Conservation (phyloP, 2,113 vertebrate genomes). For the Poeciliopsis turrubarensis region DNA sequence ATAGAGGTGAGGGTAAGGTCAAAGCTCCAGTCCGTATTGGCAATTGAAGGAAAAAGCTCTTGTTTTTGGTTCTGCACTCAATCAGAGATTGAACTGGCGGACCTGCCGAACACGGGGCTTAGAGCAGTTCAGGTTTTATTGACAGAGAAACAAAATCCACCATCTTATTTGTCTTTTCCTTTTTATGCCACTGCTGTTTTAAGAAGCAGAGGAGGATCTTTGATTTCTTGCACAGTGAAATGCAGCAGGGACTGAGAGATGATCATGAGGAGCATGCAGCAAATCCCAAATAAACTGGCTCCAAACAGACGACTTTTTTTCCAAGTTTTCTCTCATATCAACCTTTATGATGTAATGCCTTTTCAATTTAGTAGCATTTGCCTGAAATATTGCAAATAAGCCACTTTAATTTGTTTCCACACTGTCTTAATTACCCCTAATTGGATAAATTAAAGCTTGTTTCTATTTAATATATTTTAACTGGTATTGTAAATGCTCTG, state of each 20-base stretch:
- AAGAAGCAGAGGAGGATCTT: constrained; percentile 33
- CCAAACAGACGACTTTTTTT: constrained; percentile 6
- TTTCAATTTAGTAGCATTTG: constrained; percentile 9
- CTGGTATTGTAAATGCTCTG: constrained; percentile 29
- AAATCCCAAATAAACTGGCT: not conserved
- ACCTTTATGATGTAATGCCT: not conserved
- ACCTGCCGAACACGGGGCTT: constrained; percentile 45
- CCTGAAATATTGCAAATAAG: constrained; percentile 1
- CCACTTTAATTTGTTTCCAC: not conserved
- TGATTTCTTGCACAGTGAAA: constrained; percentile 33
- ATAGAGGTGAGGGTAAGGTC: constrained; percentile 76
- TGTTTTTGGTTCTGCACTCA: constrained; percentile 66
- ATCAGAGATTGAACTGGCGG: constrained; percentile 66
- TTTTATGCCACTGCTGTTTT: constrained; percentile 29
- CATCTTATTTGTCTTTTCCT: constrained; percentile 12
- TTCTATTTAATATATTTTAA: constrained; percentile 9
- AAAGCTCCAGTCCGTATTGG: constrained; percentile 55
- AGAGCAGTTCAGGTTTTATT: constrained; percentile 55
- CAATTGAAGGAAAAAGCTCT: constrained; percentile 62
- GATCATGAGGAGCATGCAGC: constrained; percentile 5
- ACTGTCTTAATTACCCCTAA: not conserved
- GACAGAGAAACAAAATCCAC: constrained; percentile 58
- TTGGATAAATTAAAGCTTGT: not conserved
- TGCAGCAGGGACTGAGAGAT: not conserved
- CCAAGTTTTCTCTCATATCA: constrained; percentile 3